These are phyloP conservation scores for Iguana delicatissima DNA, from an alignment of 2,797 vertebrate species.

Conservation along the genomic window DNA sequence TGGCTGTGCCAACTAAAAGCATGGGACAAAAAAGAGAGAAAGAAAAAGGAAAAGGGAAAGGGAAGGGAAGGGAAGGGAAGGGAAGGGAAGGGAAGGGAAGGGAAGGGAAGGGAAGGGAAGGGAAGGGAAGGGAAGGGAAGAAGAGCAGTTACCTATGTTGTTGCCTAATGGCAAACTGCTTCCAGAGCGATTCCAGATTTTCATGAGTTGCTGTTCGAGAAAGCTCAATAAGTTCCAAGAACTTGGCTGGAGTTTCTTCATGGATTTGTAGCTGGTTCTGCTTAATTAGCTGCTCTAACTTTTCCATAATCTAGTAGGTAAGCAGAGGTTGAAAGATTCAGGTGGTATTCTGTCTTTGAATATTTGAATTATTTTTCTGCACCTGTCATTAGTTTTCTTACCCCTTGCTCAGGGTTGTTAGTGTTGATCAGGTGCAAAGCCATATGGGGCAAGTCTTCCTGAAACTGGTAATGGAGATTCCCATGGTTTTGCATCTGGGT, in stretches of 20 bases:
- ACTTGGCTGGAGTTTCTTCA: conserved; percentile 75
- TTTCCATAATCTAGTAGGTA: conserved; percentile 78
- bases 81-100: no score
- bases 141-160: conserved; percentile 78
- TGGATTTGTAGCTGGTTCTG: conserved; percentile 75
- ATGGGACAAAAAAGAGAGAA: no score
- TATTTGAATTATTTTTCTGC: conserved; percentile 2
- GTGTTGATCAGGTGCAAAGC: conserved; percentile 83
- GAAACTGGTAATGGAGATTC: conserved; percentile 81
- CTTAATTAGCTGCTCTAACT: conserved; percentile 80
- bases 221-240: conserved; percentile 83
- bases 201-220: conserved; percentile 79
- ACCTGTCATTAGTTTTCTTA: conserved; percentile 56
- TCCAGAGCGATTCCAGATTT: conserved; percentile 84
- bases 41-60: neutral
- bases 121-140: no score
- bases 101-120: neutral
- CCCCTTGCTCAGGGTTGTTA: conserved; percentile 81
- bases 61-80: no score
- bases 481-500: conserved; percentile 81
- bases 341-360: neutral
- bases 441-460: conserved; percentile 72
- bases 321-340: conserved; percentile 35
- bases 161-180: conserved; percentile 74
- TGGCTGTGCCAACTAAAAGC: no score